Evolutionary conservation across 2,888 invertebrate species (phyloP), one percentile per base, ranked within the genome.

Genomic region (Watsonalla cultraria): DNA sequence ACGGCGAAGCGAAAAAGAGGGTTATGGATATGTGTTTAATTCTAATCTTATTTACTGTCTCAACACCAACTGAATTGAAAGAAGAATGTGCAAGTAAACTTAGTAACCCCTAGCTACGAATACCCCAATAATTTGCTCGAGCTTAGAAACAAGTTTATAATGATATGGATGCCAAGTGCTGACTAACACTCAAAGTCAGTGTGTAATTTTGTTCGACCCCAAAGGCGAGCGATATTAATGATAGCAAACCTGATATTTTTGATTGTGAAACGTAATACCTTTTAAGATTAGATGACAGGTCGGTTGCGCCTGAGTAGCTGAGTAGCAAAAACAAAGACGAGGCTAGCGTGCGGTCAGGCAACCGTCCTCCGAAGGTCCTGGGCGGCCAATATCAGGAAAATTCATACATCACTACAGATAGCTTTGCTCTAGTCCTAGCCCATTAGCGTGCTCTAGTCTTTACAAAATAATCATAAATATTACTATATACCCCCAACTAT

Each of bases 261-360:
- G 49, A 45, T 51, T 52, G 53, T 46, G 53, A 54, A 54, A 57
- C 51, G 51, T 45, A 53, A 52, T 50, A 33, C 55, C 51, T 46
- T 49, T 48, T 51, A 59, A 52, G 55, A 53, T 52, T 54, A 62
- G 61, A 59, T 62, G 56, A 61, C 59, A 63, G 58, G 58, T 54
- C 64, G 54, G 65, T 68, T 63, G 67, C 74, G 78, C 74, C 67
- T 76, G 76, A 77, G 62, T 75, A 71, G 72, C 53, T 58, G 57
- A 62, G 57, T 53, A 56, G 71, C 76, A 80, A 82, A 80, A 82
- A 82, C 73, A 57, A 54, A 54, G 58, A 60, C 78, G 78, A 80
- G 80, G 81, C 70, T 70, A 60, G 45, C 56, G 53, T 66, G 70
- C 61, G 78, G 73, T 75, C 74, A 13, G 14, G 55, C 58, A 62